Conservation (phyloP, 2,888 invertebrate genomes). For the Ectobius pallidus region DNA sequence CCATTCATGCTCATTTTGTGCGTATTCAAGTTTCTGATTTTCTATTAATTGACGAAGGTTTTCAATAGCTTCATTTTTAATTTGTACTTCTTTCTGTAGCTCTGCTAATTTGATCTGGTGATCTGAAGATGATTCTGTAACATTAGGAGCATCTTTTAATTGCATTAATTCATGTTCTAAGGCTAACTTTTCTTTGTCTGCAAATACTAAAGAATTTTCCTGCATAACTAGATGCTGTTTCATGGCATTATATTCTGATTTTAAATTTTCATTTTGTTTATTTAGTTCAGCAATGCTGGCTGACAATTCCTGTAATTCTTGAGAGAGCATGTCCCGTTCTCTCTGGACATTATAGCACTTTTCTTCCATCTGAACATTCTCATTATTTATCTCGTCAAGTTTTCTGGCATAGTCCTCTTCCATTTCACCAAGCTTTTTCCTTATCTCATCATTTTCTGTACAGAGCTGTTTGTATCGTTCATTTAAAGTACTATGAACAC, state of each 20-base stretch:
- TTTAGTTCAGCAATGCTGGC: slow-evolving; percentile 32
- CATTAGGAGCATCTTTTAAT: slow-evolving; percentile 49
- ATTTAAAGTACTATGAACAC: too few species aligned
- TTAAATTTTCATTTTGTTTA: slow-evolving; percentile 44
- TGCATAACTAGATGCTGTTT: background rate
- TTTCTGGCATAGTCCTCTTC: slow-evolving; percentile 59
- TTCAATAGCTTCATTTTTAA: slow-evolving; percentile 48
- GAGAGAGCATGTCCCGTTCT: slow-evolving; percentile 44
- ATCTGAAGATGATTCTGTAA: background rate
- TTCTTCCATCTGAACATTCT: slow-evolving; percentile 45
- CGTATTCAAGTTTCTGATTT: slow-evolving; percentile 41
- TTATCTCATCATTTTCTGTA: too few species aligned
- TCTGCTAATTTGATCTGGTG: slow-evolving; percentile 43
- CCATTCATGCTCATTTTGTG: slow-evolving; percentile 35
- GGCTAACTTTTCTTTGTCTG: background rate
- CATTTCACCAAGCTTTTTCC: slow-evolving; percentile 44
- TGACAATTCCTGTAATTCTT: slow-evolving; percentile 37
- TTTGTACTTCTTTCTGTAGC: slow-evolving; percentile 44
- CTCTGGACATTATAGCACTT: slow-evolving; percentile 36
- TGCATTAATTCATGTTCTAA: slow-evolving; percentile 39
- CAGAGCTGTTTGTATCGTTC: too few species aligned
- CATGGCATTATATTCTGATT: background rate
- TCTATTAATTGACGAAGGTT: slow-evolving; percentile 44
- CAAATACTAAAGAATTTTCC: background rate
- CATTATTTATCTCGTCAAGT: slow-evolving; percentile 46